These are phyloP conservation scores for Pangasius krempfi DNA, from an alignment of 2,797 vertebrate genomes.

Conservation along the genomic window DNA sequence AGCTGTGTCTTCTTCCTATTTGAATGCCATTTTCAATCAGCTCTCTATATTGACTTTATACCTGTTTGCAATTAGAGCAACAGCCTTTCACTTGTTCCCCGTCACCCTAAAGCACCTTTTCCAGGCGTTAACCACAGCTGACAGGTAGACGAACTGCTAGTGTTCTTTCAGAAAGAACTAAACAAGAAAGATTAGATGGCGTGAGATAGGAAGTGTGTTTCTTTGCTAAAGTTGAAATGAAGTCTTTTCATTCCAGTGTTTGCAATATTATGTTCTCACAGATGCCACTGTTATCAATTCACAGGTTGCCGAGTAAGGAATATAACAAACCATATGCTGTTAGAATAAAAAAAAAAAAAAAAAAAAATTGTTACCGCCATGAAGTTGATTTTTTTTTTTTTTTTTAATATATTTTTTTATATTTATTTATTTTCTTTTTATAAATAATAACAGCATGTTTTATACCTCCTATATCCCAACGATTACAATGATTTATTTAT, in stretches of 20 bases:
- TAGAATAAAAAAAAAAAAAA: too few relatives aligned
- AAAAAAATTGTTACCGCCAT: not conserved
- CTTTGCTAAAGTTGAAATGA: not conserved
- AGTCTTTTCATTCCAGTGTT: not conserved
- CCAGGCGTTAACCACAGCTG: constrained; percentile 38
- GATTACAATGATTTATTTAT: not conserved
- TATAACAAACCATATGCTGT: too few relatives aligned
- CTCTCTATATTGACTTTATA: constrained; percentile 77
- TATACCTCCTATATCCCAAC: not conserved
- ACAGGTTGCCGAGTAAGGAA: too few relatives aligned
- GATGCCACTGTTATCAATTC: too few relatives aligned
- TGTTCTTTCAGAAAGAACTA: constrained; percentile 6
- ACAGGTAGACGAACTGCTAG: constrained; percentile 28
- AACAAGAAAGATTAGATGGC: not conserved
- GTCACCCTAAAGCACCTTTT: constrained; percentile 68
- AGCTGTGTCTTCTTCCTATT: constrained; percentile 68
- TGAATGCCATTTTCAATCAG: constrained; percentile 78
- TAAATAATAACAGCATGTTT: not conserved
- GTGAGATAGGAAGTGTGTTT: not conserved
- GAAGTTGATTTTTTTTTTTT: not conserved
- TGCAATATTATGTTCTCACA: not conserved
- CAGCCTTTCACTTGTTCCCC: constrained; percentile 71
- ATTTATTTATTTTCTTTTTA: too few relatives aligned
- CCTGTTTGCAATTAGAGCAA: constrained; percentile 78
- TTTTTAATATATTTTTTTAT: too few relatives aligned